These are phyloP conservation scores for Pristionchus mayeri DNA, from an alignment of 2,888 invertebrate species.

Conservation along the genomic window DNA sequence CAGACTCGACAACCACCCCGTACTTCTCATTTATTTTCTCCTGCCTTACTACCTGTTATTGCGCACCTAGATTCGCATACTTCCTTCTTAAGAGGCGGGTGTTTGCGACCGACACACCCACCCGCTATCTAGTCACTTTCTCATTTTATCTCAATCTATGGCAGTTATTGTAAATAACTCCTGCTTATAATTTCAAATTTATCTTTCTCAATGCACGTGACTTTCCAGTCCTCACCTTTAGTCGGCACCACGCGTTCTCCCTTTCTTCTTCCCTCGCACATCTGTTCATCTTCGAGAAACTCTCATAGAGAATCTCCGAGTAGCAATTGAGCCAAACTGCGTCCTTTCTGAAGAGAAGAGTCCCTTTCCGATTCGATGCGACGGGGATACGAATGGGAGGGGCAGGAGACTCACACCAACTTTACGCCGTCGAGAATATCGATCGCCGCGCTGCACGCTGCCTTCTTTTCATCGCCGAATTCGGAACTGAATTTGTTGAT, in stretches of 20 bases:
- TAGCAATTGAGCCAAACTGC: constrained; percentile 58
- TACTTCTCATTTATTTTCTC: neutral
- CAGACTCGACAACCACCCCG: neutral
- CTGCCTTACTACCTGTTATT: no score
- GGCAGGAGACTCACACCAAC: constrained; percentile 55
- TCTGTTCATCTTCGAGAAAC: constrained; percentile 63
- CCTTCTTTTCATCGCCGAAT: constrained; percentile 65
- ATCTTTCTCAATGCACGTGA: no score
- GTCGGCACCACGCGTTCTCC: constrained; percentile 60
- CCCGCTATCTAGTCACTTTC: no score
- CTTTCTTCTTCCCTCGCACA: constrained; percentile 63
- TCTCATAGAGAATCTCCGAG: constrained; percentile 61
- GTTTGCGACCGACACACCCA: no score
- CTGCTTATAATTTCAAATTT: no score
- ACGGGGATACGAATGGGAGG: neutral
- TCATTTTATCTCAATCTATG: no score
- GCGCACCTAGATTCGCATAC: no score
- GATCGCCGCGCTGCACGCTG: constrained; percentile 59
- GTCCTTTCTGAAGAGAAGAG: constrained; percentile 56
- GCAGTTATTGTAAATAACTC: no score
- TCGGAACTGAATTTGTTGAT: constrained; percentile 54
- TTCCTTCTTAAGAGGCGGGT: no score
- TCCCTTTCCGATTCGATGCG: neutral
- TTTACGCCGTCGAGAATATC: constrained; percentile 60
- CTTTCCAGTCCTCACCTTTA: constrained; percentile 54